Evolutionary conservation across 2,113 vertebrate genomes (phyloP), one percentile per base, ranked within the genome.

Genomic region (Fulica atra): DNA sequence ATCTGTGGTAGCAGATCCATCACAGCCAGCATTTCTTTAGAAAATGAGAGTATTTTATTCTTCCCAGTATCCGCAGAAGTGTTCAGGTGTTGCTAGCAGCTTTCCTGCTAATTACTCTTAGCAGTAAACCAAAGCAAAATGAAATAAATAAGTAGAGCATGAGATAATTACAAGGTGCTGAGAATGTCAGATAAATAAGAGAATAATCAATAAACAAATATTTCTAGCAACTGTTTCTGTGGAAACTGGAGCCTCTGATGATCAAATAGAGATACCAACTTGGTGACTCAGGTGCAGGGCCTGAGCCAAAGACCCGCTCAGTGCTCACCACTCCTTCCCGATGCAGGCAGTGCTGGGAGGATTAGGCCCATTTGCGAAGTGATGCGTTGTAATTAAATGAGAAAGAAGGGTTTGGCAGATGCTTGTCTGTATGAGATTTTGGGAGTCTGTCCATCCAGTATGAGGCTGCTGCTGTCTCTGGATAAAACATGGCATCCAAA

Each of bases 81-180:
- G 50, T 33, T 71, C 66, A 91, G 71, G 68, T 93, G 74, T 60
- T 63, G 28, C 79, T 87, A 80, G 56, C 68, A 74, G 40, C 59
- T 92, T 93, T 95, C 24, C 65, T 79, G 56, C 40, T 96, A 92
- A 86, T 96, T 92, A 46, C 38, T 33, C 64, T 78, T 88, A 46
- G 44, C 44, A 46, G 44, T 77, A 6, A 83, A 91, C 29, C 17
- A 59, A 93, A 92, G n/a, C 36, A 78, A 83, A 94, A 89, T 65
- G 3, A 89, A 89, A 91, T 54, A 80, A 89, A 46, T 42, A 95
- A 93, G 50, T 26, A 53, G 16, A 85, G 20, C 33, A n/a, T 29
- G 70, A 84, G 65, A 44, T 83, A 94, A 94, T 89, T 79, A 70
- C 68, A 57, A 76, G 46, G 25, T 79, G 80, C 77, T 81, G 40